Percentiles rank a stretch among this genome's conserved stretches.
Conservation (phyloP, 2,113 vertebrate species). For the Bos javanicus region DNA sequence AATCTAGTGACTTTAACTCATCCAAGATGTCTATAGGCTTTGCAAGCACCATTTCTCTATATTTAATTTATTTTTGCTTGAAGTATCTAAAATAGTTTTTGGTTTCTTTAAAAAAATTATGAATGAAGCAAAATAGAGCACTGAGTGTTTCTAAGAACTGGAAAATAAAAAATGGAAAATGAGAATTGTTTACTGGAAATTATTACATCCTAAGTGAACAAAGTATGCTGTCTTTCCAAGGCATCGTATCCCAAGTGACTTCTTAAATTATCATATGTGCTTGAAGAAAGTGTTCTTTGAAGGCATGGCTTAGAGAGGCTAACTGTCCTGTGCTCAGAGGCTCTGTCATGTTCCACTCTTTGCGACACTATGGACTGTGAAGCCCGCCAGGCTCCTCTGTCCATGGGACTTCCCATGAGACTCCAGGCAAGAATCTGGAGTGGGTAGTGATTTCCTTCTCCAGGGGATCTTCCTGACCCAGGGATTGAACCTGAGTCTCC, state of each 20-base stretch:
- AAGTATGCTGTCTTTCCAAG: background rate
- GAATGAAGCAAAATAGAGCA: background rate
- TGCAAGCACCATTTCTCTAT: background rate
- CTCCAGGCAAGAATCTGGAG: background rate
- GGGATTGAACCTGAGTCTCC: background rate
- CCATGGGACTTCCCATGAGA: background rate
- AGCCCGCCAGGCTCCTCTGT: rapidly evolving
- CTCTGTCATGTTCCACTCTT: background rate
- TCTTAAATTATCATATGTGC: background rate
- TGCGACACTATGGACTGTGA: rapidly evolving
- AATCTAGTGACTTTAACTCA: background rate
- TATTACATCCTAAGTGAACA: background rate
- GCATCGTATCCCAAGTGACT: background rate
- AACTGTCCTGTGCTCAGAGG: background rate
- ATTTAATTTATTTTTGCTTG: background rate
- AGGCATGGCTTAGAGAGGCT: background rate
- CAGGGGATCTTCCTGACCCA: background rate
- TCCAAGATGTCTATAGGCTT: background rate
- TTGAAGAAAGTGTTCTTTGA: background rate
- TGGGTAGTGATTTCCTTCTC: background rate
- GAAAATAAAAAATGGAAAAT: background rate
- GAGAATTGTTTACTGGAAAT: background rate
- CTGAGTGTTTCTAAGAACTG: background rate
- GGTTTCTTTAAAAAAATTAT: background rate
- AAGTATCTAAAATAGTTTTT: background rate